Percentiles rank a stretch among this genome's conserved stretches.
phyloP scores from a whole-genome alignment of 1,140 invertebrate genomes.

The Drosophila triauraria region DNA sequence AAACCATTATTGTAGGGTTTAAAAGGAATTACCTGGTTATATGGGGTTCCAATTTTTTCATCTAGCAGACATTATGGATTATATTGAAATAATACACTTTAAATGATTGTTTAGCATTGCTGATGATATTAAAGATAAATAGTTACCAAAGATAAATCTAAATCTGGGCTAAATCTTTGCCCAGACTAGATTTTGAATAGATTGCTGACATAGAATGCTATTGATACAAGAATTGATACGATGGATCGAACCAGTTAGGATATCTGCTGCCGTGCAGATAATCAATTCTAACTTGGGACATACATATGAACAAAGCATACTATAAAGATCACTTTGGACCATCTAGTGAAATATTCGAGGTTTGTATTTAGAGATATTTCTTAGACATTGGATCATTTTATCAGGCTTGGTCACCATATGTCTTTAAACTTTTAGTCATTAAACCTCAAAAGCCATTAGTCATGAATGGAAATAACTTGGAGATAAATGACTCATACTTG shows the following conservation, averaged over 20 bases:
- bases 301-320: no score
- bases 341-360: neutral
- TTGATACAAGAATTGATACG: neutral
- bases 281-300: no score
- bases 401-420: neutral
- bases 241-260: neutral
- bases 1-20: no score
- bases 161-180: neutral
- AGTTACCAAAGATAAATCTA: neutral
- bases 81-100: neutral
- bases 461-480: neutral
- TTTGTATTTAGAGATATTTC: neutral
- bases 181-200: no score
- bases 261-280: neutral
- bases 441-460: neutral
- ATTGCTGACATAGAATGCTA: neutral
- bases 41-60: no score
- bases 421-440: no score
- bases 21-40: no score
- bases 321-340: no score
- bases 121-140: neutral
- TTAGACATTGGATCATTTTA: no score
- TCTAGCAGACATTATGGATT: no score
- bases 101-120: neutral
- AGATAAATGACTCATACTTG: constrained; percentile 6